phyloP scores from a whole-genome alignment of 2,113 vertebrate species.

The Ophiodon elongatus region DNA sequence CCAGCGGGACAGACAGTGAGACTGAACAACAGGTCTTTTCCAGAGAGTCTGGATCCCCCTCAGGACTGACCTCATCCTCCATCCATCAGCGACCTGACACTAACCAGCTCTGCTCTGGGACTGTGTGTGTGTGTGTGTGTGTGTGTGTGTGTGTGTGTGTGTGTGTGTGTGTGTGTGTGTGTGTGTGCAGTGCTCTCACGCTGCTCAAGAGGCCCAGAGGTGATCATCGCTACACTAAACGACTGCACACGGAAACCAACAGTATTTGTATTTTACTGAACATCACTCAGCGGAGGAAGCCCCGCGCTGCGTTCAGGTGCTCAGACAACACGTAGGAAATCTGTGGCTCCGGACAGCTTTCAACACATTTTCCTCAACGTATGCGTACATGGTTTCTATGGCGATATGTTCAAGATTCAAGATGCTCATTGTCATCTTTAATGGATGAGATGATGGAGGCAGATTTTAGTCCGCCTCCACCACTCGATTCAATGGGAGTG shows the following conservation, averaged over 20 bases:
- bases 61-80: slow-evolving; percentile 68
- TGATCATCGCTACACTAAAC: not conserved
- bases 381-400: not conserved
- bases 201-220: not conserved
- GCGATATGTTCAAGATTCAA: not conserved
- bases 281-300: not conserved
- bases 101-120: slow-evolving; percentile 35
- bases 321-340: not conserved
- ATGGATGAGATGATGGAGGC: no score
- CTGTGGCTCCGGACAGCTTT: not conserved
- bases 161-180: slow-evolving; percentile 6
- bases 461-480: no score
- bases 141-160: slow-evolving; percentile 26
- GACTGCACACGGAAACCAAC: not conserved
- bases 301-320: not conserved
- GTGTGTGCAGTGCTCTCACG: not conserved
- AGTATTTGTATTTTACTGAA: not conserved
- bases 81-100: slow-evolving; percentile 51
- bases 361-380: not conserved
- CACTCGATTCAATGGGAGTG: no score
- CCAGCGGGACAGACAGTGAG: slow-evolving; percentile 9
- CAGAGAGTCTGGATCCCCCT: slow-evolving; percentile 66
- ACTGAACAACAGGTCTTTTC: slow-evolving; percentile 63
- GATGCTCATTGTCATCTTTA: not conserved
- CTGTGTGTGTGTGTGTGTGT: slow-evolving; percentile 20